Conservation (phyloP, 2,888 invertebrate genomes). For the Noctuana brunneofusca region DNA sequence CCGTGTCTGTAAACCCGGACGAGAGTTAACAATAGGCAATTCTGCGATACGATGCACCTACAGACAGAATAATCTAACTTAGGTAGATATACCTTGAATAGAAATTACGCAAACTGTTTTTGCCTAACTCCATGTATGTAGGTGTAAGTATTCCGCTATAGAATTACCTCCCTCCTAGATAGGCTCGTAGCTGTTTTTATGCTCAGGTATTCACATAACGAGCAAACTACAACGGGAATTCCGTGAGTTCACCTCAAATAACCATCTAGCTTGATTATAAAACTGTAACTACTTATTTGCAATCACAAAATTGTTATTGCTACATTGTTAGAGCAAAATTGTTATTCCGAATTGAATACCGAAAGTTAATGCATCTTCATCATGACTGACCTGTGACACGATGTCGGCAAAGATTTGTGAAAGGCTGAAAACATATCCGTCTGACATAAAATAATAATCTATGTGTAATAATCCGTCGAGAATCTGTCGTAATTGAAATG, state of each 20-base stretch:
- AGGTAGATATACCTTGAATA: constrained; percentile 16
- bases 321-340: background rate
- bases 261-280: background rate
- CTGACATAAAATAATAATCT: constrained; percentile 3
- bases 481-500: constrained; percentile 11
- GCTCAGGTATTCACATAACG: background rate
- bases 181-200: background rate
- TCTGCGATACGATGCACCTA: constrained; percentile 8
- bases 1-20: constrained; percentile 49
- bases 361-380: constrained; percentile 11
- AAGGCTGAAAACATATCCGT: background rate
- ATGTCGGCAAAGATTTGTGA: constrained; percentile 7
- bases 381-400: background rate
- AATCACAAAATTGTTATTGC: constrained; percentile 3
- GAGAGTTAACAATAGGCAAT: constrained; percentile 44
- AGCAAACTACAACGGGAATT: constrained; percentile 24
- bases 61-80: constrained; percentile 15
- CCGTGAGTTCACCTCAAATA: constrained; percentile 15
- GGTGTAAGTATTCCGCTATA: constrained; percentile 31
- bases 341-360: background rate
- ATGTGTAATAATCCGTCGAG: background rate
- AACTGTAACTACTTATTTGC: background rate
- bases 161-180: constrained; percentile 22
- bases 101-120: constrained; percentile 26
- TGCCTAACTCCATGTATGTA: constrained; percentile 26